Percentiles rank a stretch among this genome's conserved stretches.
Conservation (phyloP, 2,888 invertebrate species). For the Thereva nobilitata region DNA sequence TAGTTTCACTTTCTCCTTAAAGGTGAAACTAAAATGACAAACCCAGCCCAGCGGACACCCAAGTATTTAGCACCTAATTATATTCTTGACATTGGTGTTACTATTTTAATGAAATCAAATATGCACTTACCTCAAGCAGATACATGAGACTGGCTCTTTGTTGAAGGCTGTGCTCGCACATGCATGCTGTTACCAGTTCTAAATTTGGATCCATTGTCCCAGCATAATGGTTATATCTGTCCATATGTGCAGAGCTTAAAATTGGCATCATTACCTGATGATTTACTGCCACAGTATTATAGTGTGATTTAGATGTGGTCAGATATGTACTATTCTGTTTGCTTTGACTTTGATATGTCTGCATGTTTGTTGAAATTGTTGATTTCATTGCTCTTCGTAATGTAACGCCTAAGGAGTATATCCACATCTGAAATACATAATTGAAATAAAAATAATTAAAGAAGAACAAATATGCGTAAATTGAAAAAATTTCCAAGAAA, state of each 20-base stretch:
- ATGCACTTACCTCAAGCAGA: slow-evolving; percentile 63
- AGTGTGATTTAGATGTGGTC: slow-evolving; percentile 14
- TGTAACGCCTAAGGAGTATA: slow-evolving; percentile 64
- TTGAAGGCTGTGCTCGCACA: slow-evolving; percentile 62
- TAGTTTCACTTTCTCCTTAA: too few species aligned
- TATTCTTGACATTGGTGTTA: too few species aligned
- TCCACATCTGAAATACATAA: slow-evolving; percentile 63
- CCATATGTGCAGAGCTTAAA: slow-evolving; percentile 1
- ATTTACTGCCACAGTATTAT: slow-evolving; percentile 22
- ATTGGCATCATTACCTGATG: slow-evolving; percentile 30
- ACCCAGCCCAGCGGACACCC: too few species aligned
- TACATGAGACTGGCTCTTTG: slow-evolving; percentile 65
- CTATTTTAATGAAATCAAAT: too few species aligned
- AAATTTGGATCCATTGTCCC: slow-evolving; percentile 21
- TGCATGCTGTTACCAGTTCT: slow-evolving; percentile 47
- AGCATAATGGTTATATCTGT: not conserved
- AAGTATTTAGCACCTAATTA: too few species aligned
- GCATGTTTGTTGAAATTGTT: not conserved
- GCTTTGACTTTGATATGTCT: not conserved
- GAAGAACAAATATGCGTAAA: not conserved
- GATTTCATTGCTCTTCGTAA: slow-evolving; percentile 46
- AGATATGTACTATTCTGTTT: not conserved
- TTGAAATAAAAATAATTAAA: not conserved
- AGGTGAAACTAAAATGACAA: too few species aligned
- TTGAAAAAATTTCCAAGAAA: too few species aligned